A percentile compares a stretch with the other conserved stretches of the same genome.
Evolutionary conservation across 2,888 invertebrate genomes (phyloP).

Genomic region (Agrenia bidenticulata): DNA sequence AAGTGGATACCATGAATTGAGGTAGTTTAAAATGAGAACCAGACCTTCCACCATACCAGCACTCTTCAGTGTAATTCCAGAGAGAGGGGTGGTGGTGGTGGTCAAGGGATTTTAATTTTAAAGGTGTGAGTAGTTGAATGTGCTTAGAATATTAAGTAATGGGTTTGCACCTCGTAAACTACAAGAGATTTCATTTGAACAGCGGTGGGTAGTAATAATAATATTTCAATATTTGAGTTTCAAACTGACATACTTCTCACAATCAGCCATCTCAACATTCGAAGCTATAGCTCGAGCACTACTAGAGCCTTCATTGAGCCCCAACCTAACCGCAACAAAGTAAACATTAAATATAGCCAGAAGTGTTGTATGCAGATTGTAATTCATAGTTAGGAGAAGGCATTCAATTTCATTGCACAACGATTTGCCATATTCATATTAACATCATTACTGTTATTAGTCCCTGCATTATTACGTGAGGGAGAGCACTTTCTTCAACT

Average conservation of each 20-base stretch:
- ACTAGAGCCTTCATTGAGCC: no score
- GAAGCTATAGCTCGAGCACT: no score
- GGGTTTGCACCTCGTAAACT: neutral
- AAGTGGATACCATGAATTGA: no score
- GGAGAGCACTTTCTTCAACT: conserved; percentile 13
- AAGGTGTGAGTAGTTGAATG: conserved; percentile 1
- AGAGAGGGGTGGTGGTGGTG: neutral
- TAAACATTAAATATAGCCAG: no score
- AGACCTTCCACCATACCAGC: no score
- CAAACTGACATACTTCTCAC: conserved; percentile 13
- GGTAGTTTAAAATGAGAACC: no score
- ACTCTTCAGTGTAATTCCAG: no score
- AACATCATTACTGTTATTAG: conserved; percentile 5
- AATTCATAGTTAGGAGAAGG: neutral
- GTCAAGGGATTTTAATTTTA: conserved; percentile 3
- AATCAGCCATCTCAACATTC: no score
- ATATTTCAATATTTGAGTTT: conserved; percentile 16
- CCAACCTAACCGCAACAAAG: no score
- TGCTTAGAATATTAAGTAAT: conserved; percentile 9
- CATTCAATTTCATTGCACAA: conserved; percentile 14
- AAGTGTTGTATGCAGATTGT: no score
- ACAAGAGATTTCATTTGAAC: neutral
- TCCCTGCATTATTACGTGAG: neutral
- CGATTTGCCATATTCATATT: conserved; percentile 13
- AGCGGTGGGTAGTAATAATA: conserved; percentile 5